Percentiles rank a stretch among this genome's conserved stretches.
Conservation (phyloP, 2,113 vertebrate species). For the Peromyscus maniculatus region DNA sequence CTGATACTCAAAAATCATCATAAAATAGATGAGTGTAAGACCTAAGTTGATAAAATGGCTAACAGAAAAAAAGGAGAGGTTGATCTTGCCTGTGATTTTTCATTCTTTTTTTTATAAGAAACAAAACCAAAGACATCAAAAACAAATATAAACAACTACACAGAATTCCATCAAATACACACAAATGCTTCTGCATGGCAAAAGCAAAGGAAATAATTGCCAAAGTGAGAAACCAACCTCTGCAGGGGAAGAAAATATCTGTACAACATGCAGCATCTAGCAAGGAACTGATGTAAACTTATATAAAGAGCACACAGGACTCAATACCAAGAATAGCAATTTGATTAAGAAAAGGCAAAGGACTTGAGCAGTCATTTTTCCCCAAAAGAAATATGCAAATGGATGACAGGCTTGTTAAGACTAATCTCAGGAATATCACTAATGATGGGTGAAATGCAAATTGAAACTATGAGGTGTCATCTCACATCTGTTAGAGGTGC, state of each 20-base stretch:
- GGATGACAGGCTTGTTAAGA: not conserved
- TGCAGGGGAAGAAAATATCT: not conserved
- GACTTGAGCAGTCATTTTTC: not conserved
- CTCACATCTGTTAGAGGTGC: not conserved
- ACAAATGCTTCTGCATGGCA: not conserved
- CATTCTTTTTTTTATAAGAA: not conserved
- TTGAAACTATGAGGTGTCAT: not conserved
- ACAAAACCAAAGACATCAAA: not conserved
- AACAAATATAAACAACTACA: not conserved
- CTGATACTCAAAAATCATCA: not conserved
- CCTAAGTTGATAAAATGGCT: not conserved
- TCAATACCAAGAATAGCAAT: not conserved
- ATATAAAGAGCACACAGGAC: not conserved
- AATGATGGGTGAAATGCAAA: not conserved
- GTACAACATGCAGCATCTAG: not conserved
- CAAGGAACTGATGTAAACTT: not conserved
- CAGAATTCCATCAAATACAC: not conserved
- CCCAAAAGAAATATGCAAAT: not conserved
- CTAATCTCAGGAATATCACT: not conserved
- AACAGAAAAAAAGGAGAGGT: not conserved
- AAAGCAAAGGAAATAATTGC: not conserved
- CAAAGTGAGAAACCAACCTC: not conserved
- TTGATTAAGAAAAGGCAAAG: not conserved
- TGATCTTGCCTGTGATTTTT: not conserved
- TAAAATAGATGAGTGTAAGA: not conserved